Percentiles rank a stretch among this genome's conserved stretches.
Evolutionary conservation across 2,797 vertebrate genomes (phyloP).

Genomic region (Euthynnus affinis): DNA sequence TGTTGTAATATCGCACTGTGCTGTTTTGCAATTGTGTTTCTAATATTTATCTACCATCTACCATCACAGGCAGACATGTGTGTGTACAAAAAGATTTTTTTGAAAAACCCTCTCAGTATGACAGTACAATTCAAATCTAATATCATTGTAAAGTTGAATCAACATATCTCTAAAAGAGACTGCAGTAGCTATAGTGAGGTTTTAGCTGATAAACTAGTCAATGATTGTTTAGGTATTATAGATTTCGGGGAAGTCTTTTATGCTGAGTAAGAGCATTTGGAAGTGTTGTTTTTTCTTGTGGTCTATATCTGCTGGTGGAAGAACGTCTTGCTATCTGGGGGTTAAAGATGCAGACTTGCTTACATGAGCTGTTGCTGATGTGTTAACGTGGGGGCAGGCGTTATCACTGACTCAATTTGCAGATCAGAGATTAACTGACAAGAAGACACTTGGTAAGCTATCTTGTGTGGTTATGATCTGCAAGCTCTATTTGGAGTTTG

Average conservation of each 20-base stretch:
- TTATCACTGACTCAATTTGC: slow-evolving; percentile 5
- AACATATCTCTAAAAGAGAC: not conserved
- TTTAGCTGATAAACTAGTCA: not conserved
- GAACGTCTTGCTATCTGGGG: not conserved
- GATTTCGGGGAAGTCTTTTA: not conserved
- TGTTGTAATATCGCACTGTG: not conserved
- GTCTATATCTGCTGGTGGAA: slow-evolving; percentile 38
- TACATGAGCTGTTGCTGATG: not conserved
- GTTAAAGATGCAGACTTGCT: slow-evolving; percentile 20
- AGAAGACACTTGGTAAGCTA: not conserved
- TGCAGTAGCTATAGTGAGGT: too few species aligned
- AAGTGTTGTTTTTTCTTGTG: slow-evolving; percentile 4
- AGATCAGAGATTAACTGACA: slow-evolving; percentile 29
- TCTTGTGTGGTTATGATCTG: slow-evolving; percentile 36
- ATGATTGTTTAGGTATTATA: not conserved
- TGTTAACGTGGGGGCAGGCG: slow-evolving; percentile 21
- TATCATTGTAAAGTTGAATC: not conserved
- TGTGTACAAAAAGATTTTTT: not conserved
- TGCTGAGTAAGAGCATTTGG: slow-evolving; percentile 32
- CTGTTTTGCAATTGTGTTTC: too few species aligned
- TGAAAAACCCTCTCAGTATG: not conserved
- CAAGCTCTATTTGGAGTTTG: slow-evolving; percentile 41
- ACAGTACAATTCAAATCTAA: too few species aligned
- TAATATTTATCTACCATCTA: too few species aligned
- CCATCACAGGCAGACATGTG: not conserved